Conservation (phyloP, 2,888 invertebrate species). For the Orgyia antiqua region DNA sequence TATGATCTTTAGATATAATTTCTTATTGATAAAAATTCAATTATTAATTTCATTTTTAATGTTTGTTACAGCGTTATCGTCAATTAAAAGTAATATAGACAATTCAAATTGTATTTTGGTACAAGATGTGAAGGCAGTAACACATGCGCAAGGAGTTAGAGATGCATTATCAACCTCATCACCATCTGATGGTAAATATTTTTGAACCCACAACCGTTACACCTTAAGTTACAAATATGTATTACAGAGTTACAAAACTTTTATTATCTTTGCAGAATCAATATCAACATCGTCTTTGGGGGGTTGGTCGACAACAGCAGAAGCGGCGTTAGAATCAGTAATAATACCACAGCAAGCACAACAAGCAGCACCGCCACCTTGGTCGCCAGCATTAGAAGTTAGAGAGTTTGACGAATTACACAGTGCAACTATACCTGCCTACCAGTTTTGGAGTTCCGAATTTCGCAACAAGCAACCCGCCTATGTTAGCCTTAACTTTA, state of each 20-base stretch:
- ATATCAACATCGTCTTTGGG: slow-evolving; percentile 70
- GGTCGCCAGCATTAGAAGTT: slow-evolving; percentile 87
- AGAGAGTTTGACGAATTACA: slow-evolving; percentile 91
- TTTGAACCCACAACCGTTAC: background rate
- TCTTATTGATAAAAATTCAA: slow-evolving; percentile 14
- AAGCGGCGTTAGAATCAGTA: slow-evolving; percentile 76
- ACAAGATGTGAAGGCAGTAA: slow-evolving; percentile 92
- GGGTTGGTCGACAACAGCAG: slow-evolving; percentile 73
- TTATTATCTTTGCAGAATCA: slow-evolving; percentile 87
- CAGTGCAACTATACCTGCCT: slow-evolving; percentile 91
- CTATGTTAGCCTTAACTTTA: slow-evolving; percentile 92
- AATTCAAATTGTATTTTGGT: slow-evolving; percentile 93
- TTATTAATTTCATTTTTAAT: slow-evolving; percentile 13
- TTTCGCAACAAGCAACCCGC: slow-evolving; percentile 94
- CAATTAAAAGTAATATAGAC: slow-evolving; percentile 93
- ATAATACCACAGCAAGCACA: slow-evolving; percentile 82
- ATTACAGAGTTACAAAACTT: background rate
- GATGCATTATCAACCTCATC: slow-evolving; percentile 80
- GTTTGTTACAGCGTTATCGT: slow-evolving; percentile 88
- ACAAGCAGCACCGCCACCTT: slow-evolving; percentile 86
- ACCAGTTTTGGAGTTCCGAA: slow-evolving; percentile 96
- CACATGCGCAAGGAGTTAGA: slow-evolving; percentile 90
- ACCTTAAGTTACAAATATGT: background rate
- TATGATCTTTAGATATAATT: slow-evolving; percentile 35
- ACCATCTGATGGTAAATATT: slow-evolving; percentile 62